These are phyloP conservation scores for Larimichthys polyactis DNA, from an alignment of 2,113 vertebrate species.

Conservation along the genomic window DNA sequence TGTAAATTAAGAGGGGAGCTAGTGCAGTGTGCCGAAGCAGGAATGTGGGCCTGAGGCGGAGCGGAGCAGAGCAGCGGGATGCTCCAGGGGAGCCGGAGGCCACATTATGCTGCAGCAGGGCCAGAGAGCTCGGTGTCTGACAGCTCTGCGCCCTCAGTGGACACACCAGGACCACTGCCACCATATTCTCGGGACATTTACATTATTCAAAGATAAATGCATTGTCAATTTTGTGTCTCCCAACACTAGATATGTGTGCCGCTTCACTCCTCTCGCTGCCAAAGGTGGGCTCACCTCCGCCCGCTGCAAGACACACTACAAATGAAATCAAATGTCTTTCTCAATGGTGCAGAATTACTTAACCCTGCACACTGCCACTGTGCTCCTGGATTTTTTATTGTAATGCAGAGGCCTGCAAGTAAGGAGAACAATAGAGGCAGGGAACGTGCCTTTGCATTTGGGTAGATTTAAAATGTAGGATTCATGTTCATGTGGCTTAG, in stretches of 20 bases:
- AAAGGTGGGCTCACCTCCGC: constrained; percentile 86
- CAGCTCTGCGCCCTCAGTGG: constrained; percentile 79
- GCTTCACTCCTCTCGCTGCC: constrained; percentile 84
- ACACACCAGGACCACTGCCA: constrained; percentile 82
- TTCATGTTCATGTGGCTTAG: background rate
- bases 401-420: constrained; percentile 58
- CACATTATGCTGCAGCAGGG: constrained; percentile 78
- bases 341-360: constrained; percentile 84
- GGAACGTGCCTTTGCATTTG: constrained; percentile 20
- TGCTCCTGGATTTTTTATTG: constrained; percentile 63
- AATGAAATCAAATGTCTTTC: constrained; percentile 89
- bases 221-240: constrained; percentile 89
- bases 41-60: constrained; percentile 75
- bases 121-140: constrained; percentile 76
- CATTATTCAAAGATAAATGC: constrained; percentile 92
- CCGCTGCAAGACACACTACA: constrained; percentile 84
- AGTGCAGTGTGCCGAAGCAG: constrained; percentile 73
- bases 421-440: constrained; percentile 59
- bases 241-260: constrained; percentile 84
- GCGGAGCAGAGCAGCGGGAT: constrained; percentile 62
- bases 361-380: constrained; percentile 77
- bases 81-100: constrained; percentile 77
- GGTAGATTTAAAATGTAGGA: background rate
- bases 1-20: constrained; percentile 83
- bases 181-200: constrained; percentile 87